Conservation (phyloP, 2,797 vertebrate species). For the Lates japonicus region DNA sequence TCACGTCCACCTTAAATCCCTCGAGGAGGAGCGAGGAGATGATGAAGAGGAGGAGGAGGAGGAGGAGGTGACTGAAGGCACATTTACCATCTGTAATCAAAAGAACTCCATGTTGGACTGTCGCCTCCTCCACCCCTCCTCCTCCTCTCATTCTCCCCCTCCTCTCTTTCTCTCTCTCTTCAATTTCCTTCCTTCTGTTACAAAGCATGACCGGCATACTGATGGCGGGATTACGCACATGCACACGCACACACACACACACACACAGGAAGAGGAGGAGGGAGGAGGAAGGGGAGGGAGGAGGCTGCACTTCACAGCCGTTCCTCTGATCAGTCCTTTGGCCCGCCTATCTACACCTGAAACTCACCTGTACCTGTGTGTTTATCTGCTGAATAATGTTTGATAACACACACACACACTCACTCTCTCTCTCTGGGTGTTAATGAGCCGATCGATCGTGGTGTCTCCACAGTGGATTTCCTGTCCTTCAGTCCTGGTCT, state of each 20-base stretch:
- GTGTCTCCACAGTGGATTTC: slow-evolving; percentile 37
- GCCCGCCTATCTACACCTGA: too few relatives aligned
- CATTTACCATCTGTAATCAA: slow-evolving; percentile 79
- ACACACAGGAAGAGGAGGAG: too few relatives aligned
- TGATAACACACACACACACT: too few relatives aligned
- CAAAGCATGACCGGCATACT: slow-evolving; percentile 73
- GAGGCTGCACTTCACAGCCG: too few relatives aligned
- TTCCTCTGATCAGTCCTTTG: too few relatives aligned
- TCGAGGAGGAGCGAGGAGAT: slow-evolving; percentile 29
- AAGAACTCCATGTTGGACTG: slow-evolving; percentile 70
- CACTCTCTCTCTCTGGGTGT: slow-evolving; percentile 14
- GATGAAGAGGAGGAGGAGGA: slow-evolving; percentile 30
- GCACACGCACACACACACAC: slow-evolving; percentile 51
- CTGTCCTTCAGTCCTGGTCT: slow-evolving; percentile 40
- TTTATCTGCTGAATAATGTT: too few relatives aligned
- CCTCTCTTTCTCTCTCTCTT: slow-evolving; percentile 44
- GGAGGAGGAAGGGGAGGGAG: slow-evolving; percentile 34
- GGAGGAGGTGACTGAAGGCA: slow-evolving; percentile 52
- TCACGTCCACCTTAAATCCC: slow-evolving; percentile 64
- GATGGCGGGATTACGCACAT: slow-evolving; percentile 68
- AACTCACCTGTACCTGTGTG: too few relatives aligned
- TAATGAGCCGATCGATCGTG: slow-evolving; percentile 44
- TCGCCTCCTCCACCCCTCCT: slow-evolving; percentile 37
- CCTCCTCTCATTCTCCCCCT: slow-evolving; percentile 25
- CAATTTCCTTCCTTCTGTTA: slow-evolving; percentile 72